Evolutionary conservation across 1,140 invertebrate species (phyloP), one percentile per base, ranked within the genome.

Genomic region (Drosophila nikananu): DNA sequence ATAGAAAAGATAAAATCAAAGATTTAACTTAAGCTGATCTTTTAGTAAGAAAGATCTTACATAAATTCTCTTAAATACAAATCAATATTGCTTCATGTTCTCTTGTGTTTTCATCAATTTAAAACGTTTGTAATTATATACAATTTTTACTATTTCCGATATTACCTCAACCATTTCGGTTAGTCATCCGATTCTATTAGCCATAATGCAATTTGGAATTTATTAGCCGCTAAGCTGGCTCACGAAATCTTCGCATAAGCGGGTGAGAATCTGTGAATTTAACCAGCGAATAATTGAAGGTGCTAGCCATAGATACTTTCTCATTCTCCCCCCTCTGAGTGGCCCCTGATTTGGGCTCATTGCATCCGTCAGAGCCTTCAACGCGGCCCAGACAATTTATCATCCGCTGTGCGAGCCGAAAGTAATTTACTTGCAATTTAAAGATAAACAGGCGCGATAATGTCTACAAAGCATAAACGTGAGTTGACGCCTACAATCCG

Each of bases 391-490:
- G 73, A 84, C 80, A 90, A 87, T 89, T 90, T 83, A 89, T 89
- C 84, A 89, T 79, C 77, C 81, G 67, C 67, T 80, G 75, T 80
- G 81, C 86, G 81, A 90, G 86, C 86, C 81, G 89, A 77, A 91
- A 82, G 86, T 90, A 90, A 90, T 90, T 90, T 90, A 90, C 86
- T 90, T 90, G 86, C 86, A 90, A 90, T 90, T 90, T 90, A 90
- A 91, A 90, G 86, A 90, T 90, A 90, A 90, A 90, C 86, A 90
- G 86, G 86, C 86, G 86, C 86, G 86, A 90, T 90, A 90, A 90
- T 90, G 86, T 90, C 86, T 90, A 91, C 87, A 91, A 91, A 91
- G 80, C 81, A 91, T 91, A 91, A 91, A 91, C 89, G 89, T 91
- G 89, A 91, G 89, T 91, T 91, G 83, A 91, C 89, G 89, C 89